These are phyloP conservation scores for Drosophila pallidifrons DNA, from an alignment of 1,140 invertebrate genomes.

Conservation along the genomic window DNA sequence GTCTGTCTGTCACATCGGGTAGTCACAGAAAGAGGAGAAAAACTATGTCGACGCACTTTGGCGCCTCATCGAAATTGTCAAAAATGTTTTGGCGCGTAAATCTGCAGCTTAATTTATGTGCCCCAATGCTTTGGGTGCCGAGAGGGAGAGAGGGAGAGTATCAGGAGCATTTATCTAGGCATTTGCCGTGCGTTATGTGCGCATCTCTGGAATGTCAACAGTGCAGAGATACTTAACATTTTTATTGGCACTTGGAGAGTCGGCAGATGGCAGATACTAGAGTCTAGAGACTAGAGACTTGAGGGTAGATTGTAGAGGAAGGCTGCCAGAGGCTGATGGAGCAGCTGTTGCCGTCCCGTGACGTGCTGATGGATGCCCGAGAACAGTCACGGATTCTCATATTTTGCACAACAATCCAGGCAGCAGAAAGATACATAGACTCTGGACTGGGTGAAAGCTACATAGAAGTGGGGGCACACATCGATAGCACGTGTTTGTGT, in stretches of 20 bases:
- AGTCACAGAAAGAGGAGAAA: neutral
- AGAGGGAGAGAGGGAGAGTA: constrained; percentile 17
- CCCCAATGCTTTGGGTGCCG: neutral
- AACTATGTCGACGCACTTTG: constrained; percentile 62
- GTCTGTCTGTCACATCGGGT: neutral
- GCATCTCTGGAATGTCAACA: constrained; percentile 70
- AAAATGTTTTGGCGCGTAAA: constrained; percentile 59
- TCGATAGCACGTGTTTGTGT: constrained; percentile 67
- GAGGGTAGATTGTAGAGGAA: neutral
- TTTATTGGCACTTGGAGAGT: constrained; percentile 81
- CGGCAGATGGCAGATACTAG: neutral
- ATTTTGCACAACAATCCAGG: constrained; percentile 40
- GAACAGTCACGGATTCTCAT: constrained; percentile 57
- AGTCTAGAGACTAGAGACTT: neutral
- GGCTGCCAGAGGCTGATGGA: constrained; percentile 2
- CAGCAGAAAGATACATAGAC: constrained; percentile 6
- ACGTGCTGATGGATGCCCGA: constrained; percentile 74
- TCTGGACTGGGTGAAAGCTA: constrained; percentile 3
- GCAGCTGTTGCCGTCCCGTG: constrained; percentile 73
- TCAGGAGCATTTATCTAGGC: constrained; percentile 66
- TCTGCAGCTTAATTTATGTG: constrained; percentile 64
- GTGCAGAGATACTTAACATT: constrained; percentile 82
- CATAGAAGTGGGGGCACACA: neutral
- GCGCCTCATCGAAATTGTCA: constrained; percentile 66
- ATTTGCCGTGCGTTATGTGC: constrained; percentile 49